Evolutionary conservation across 1,140 invertebrate genomes (phyloP).

Genomic region (fruit fly (Drosophila melanogaster)): DNA sequence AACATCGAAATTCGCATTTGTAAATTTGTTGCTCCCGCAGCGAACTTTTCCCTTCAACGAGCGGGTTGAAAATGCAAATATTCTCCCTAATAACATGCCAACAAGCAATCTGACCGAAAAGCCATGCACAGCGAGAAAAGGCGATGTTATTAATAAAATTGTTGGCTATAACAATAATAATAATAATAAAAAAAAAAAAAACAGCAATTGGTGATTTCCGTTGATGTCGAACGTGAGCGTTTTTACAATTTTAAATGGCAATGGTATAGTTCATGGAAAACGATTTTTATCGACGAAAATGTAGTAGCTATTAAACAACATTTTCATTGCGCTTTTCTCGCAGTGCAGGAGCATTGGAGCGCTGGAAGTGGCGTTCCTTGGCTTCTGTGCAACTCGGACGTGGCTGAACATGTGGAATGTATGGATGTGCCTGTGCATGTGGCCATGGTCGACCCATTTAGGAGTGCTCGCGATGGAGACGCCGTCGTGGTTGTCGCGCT

Average conservation of each 20-base stretch:
- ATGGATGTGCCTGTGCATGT: constrained; percentile 13
- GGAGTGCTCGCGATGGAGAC: constrained; percentile 11
- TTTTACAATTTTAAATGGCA: too few species aligned
- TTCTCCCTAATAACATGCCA: constrained; percentile 40
- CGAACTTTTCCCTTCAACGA: constrained; percentile 8
- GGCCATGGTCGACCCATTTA: constrained; percentile 63
- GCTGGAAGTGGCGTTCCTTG: constrained; percentile 11
- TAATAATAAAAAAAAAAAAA: not conserved
- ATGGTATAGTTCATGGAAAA: too few species aligned
- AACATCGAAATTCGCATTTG: constrained; percentile 39
- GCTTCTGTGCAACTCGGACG: constrained; percentile 6
- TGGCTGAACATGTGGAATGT: constrained; percentile 22
- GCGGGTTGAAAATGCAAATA: constrained; percentile 34
- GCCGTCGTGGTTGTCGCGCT: constrained; percentile 52
- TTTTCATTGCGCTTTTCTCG: not conserved
- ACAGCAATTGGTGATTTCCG: not conserved
- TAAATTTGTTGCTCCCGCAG: constrained; percentile 15
- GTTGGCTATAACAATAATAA: not conserved
- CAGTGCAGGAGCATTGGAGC: constrained; percentile 1
- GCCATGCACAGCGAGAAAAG: not conserved
- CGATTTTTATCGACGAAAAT: too few species aligned
- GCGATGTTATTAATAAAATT: not conserved
- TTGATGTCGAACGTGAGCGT: not conserved
- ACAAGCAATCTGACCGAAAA: constrained; percentile 23
- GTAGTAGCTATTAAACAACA: not conserved